Evolutionary conservation across 2,797 vertebrate species (phyloP), one percentile per base, ranked within the genome.

Genomic region (Garrulus glandarius): DNA sequence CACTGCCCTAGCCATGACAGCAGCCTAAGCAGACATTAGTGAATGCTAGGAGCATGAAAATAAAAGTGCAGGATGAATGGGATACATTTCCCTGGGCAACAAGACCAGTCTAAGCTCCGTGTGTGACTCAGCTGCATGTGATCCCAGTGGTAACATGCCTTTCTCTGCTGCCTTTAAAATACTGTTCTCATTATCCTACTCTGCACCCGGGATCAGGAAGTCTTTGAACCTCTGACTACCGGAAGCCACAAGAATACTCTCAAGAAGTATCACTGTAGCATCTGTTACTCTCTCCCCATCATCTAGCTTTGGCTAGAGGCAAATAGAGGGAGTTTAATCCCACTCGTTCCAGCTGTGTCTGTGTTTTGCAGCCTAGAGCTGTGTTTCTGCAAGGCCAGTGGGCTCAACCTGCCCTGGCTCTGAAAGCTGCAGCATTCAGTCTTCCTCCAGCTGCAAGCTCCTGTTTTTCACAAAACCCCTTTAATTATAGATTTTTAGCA

Each of bases 81-180:
- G 50, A 56, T 30, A 37, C 52, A 53, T 56, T 86, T 30, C 57
- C 52, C 61, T 44, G 55, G 46, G 59, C 50, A 57, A 68, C n/a
- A 34, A 65, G 59, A 57, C 41, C 34, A 17, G 5, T 15, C 15
- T 7, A 59, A 94, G 57, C 72, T 39, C n/a, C 39, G 24, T 29
- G 29, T 64, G 22, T 60, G 70, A 61, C 63, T 65, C 61, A 72
- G 63, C 84, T 6, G 1, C 65, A 10, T 88, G 74, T n/a, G 65
- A 92, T 71, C 24, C 71, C 56, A 3, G 6, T 15, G 44, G 59
- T 13, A 55, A 79, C 63, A n/a, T 5, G 46, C 27, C 49, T 53
- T 57, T 19, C 52, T 74, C 11, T 4, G 44, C 52, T 63, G 68
- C 75, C 56, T 89, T 85, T 92, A 49, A 90, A 90, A 84, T 27